Evolutionary conservation across 2,888 invertebrate genomes (phyloP).

Genomic region (Incurvaria masculella): DNA sequence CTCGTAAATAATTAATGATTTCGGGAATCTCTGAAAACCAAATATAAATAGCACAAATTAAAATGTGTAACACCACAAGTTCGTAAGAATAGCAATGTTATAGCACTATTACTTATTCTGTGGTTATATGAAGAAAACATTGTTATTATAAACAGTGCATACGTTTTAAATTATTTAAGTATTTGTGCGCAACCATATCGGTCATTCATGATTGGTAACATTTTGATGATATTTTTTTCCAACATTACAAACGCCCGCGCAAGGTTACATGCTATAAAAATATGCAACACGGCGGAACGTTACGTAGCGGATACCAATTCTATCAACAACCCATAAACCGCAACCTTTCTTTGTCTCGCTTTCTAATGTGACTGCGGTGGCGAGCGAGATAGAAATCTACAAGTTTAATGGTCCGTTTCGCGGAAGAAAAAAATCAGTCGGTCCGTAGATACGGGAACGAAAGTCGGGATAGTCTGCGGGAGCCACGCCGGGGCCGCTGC

Average conservation of each 20-base stretch:
- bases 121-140: too few species aligned
- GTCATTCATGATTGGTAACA: not conserved
- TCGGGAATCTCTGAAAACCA: too few species aligned
- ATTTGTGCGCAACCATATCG: too few species aligned
- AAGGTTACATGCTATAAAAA: slow-evolving; percentile 43
- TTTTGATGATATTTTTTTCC: too few species aligned
- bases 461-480: slow-evolving; percentile 35
- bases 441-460: slow-evolving; percentile 55
- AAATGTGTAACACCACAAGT: too few species aligned
- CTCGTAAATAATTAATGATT: too few species aligned
- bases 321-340: slow-evolving; percentile 58
- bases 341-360: slow-evolving; percentile 57
- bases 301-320: slow-evolving; percentile 56
- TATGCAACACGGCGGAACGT: slow-evolving; percentile 53
- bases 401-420: slow-evolving; percentile 57
- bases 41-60: too few species aligned
- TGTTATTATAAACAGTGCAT: too few species aligned
- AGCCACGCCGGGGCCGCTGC: not conserved
- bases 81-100: too few species aligned
- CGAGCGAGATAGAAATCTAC: slow-evolving; percentile 55
- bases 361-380: slow-evolving; percentile 36
- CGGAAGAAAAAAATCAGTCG: slow-evolving; percentile 54
- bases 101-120: too few species aligned
- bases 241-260: slow-evolving; percentile 30
- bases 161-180: too few species aligned